Conservation (phyloP, 37 sponge, comb jelly and placozoan genomes). For the Hexactinellida sp. region DNA sequence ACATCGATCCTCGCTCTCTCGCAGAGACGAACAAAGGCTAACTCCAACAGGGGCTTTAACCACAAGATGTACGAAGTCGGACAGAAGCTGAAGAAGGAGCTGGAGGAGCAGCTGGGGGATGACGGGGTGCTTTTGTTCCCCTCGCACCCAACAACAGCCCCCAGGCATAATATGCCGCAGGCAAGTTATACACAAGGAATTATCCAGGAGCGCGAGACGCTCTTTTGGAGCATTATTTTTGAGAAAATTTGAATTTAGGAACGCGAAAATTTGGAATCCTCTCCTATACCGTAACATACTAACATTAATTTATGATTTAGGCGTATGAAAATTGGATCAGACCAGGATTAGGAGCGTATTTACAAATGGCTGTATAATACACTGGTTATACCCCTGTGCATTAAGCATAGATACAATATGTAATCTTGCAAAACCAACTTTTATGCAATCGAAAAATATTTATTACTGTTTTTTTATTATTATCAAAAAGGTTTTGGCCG, state of each 20-base stretch:
- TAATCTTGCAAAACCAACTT: too few relatives aligned
- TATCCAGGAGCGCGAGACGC: too few relatives aligned
- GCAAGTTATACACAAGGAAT: neutral
- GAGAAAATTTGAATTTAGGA: too few relatives aligned
- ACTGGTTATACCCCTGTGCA: too few relatives aligned
- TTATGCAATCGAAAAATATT: too few relatives aligned
- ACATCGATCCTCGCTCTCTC: conserved; percentile 4
- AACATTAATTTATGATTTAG: neutral
- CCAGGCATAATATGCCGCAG: conserved; percentile 23
- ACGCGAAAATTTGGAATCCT: neutral
- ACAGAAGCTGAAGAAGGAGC: conserved; percentile 22
- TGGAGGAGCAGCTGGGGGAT: conserved; percentile 31
- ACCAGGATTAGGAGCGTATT: too few relatives aligned
- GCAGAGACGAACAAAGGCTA: neutral
- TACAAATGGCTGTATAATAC: too few relatives aligned
- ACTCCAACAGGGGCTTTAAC: neutral
- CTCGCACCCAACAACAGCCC: conserved; percentile 38
- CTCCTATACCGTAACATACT: neutral
- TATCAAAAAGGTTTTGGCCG: too few relatives aligned
- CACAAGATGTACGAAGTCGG: neutral
- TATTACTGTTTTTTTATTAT: too few relatives aligned
- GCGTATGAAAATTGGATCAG: too few relatives aligned
- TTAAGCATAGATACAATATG: too few relatives aligned
- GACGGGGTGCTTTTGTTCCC: conserved; percentile 42
- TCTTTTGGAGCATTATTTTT: too few relatives aligned